These are phyloP conservation scores for Aporophyla nigra DNA, from an alignment of 2,888 invertebrate species.

Conservation along the genomic window DNA sequence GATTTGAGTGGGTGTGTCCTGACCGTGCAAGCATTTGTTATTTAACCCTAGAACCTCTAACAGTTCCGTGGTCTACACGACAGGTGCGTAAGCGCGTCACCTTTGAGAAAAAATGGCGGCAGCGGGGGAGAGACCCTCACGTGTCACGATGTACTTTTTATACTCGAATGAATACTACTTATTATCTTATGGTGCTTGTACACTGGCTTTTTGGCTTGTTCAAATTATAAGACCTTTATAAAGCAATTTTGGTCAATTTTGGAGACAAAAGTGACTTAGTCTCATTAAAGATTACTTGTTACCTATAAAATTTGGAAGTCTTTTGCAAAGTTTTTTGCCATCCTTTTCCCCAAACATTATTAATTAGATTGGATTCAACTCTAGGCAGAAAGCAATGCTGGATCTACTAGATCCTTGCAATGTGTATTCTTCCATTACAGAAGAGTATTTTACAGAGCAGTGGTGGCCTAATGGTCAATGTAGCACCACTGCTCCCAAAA, in stretches of 20 bases:
- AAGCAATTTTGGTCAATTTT: not conserved
- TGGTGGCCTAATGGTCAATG: too few species aligned
- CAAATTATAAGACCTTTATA: not conserved
- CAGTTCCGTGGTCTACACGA: constrained; percentile 72
- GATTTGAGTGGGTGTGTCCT: too few species aligned
- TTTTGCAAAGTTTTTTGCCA: too few species aligned
- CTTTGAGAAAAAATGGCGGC: constrained; percentile 85
- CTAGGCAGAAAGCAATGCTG: too few species aligned
- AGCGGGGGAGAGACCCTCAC: constrained; percentile 77
- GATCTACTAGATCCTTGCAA: not conserved
- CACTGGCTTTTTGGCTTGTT: constrained; percentile 26
- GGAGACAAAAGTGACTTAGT: not conserved
- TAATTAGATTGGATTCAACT: too few species aligned
- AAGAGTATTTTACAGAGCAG: not conserved
- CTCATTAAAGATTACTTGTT: too few species aligned
- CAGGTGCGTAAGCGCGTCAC: constrained; percentile 86
- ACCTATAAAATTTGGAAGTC: too few species aligned
- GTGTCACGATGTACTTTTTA: constrained; percentile 72
- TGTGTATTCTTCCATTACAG: not conserved
- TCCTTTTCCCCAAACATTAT: too few species aligned
- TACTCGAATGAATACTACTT: constrained; percentile 64
- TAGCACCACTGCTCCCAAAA: too few species aligned
- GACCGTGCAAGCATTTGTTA: not conserved
- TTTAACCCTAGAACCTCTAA: constrained; percentile 5
- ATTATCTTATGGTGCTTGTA: constrained; percentile 43